A percentile compares a stretch with the other conserved stretches of the same genome.
Conservation (phyloP, 2,113 vertebrate species). For the Saiga tatarica region DNA sequence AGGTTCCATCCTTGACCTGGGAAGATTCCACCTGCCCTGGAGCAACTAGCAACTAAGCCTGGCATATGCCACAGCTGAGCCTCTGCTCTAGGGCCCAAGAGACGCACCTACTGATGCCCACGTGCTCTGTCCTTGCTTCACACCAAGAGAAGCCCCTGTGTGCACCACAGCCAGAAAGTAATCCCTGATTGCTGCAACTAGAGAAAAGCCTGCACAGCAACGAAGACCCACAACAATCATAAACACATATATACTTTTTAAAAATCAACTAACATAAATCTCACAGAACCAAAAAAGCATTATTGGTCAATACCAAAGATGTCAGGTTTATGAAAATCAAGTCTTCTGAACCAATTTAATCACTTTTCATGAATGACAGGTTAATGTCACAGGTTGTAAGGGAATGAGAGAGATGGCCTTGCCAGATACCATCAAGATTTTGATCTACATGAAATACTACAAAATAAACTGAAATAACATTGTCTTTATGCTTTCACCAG, state of each 20-base stretch:
- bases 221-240: background rate
- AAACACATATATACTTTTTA: background rate
- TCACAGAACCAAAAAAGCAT: background rate
- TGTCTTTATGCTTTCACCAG: background rate
- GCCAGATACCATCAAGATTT: background rate
- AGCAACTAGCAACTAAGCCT: background rate
- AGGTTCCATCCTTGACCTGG: background rate
- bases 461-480: background rate
- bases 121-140: background rate
- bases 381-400: background rate
- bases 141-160: background rate
- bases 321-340: slow-evolving; percentile 7
- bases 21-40: background rate
- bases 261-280: background rate
- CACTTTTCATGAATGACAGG: background rate
- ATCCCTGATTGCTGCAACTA: background rate
- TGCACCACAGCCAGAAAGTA: background rate
- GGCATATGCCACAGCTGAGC: background rate
- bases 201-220: background rate
- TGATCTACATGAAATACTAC: background rate
- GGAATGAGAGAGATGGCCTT: background rate
- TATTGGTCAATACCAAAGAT: background rate
- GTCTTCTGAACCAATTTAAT: background rate
- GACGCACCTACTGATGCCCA: background rate
- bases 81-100: background rate